Evolutionary conservation across 2,113 vertebrate species (phyloP).

Genomic region (Mobula hypostoma): DNA sequence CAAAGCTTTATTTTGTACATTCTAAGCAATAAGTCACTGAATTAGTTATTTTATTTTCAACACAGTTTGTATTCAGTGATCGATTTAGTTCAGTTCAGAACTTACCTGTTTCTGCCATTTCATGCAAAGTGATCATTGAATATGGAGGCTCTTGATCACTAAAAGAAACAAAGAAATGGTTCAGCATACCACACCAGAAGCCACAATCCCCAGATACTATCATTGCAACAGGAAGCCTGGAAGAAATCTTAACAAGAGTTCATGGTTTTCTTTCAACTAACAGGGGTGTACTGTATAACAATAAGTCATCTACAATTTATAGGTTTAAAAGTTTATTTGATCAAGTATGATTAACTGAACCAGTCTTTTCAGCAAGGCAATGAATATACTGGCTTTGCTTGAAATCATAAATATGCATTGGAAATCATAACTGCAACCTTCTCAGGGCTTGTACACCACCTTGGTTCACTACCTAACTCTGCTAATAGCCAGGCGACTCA

Average conservation of each 20-base stretch:
- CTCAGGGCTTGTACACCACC: too few species aligned
- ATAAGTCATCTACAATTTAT: not conserved
- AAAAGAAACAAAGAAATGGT: slow-evolving; percentile 54
- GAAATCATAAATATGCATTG: not conserved
- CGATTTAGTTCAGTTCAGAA: slow-evolving; percentile 21
- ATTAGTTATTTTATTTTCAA: not conserved
- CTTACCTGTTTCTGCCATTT: slow-evolving; percentile 98
- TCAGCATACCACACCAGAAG: not conserved
- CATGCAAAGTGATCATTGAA: slow-evolving; percentile 98
- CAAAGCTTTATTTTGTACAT: not conserved
- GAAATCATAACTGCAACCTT: not conserved
- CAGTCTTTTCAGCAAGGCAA: not conserved
- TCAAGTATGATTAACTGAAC: not conserved
- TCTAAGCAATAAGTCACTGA: not conserved
- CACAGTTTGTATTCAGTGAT: not conserved
- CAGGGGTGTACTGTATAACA: not conserved
- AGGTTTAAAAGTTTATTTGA: not conserved
- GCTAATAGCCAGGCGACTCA: too few species aligned
- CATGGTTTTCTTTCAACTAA: not conserved
- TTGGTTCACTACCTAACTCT: too few species aligned
- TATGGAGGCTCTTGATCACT: slow-evolving; percentile 98
- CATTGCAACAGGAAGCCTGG: not conserved
- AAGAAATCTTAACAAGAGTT: not conserved
- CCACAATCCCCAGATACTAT: not conserved
- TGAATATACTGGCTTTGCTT: not conserved